phyloP scores from a whole-genome alignment of 64 coral and sea anemone genomes.

The Montipora efflorescens region DNA sequence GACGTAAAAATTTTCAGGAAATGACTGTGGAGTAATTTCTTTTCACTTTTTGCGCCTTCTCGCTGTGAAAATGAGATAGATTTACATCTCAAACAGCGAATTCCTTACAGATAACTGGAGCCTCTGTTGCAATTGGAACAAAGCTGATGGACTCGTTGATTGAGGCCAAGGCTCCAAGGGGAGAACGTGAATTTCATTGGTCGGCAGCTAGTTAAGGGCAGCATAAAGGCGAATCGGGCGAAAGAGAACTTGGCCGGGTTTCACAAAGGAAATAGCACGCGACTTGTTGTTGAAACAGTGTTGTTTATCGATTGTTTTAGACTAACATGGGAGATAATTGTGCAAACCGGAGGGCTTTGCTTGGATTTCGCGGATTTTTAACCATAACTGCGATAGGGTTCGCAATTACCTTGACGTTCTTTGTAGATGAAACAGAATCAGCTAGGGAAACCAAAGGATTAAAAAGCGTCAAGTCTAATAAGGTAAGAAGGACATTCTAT shows the following conservation, averaged over 20 bases:
- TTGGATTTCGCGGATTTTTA: not conserved
- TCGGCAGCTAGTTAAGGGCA: not conserved
- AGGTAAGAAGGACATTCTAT: constrained; percentile 15
- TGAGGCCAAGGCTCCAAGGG: not conserved
- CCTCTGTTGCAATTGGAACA: constrained; percentile 28
- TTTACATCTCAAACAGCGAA: constrained; percentile 55
- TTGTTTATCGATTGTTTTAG: not conserved
- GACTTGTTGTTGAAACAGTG: constrained; percentile 1
- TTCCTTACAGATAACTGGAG: constrained; percentile 9
- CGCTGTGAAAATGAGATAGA: not conserved
- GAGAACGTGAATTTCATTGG: constrained; percentile 14
- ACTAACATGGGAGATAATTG: not conserved
- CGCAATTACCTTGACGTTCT: not conserved
- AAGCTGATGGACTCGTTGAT: not conserved
- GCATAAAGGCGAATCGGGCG: constrained; percentile 14
- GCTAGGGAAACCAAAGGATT: not conserved
- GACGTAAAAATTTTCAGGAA: not conserved
- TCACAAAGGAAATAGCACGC: constrained; percentile 6
- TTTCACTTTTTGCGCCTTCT: not conserved
- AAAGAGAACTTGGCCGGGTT: not conserved
- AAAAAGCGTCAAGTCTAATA: constrained; percentile 11
- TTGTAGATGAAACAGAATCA: constrained; percentile 24
- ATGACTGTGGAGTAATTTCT: not conserved
- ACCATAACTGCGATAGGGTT: not conserved
- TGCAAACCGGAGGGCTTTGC: not conserved